Evolutionary conservation across 2,888 invertebrate species (phyloP).

Genomic region (Yponomeuta malinellus): DNA sequence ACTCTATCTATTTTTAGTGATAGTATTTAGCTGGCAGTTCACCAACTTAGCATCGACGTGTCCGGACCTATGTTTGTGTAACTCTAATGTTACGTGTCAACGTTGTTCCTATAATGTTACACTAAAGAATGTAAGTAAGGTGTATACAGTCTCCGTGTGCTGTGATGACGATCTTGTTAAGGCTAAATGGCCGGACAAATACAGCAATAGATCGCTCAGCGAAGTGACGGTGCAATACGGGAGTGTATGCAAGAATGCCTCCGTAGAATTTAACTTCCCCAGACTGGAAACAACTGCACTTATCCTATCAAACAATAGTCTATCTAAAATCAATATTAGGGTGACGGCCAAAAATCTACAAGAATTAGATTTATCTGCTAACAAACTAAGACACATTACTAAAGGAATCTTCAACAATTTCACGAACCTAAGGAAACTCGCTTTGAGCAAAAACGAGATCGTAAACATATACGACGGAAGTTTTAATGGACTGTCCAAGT

Average conservation of each 20-base stretch:
- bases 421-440: constrained; percentile 76
- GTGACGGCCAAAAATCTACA: constrained; percentile 57
- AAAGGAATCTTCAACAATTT: constrained; percentile 74
- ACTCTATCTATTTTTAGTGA: constrained; percentile 50
- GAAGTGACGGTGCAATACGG: constrained; percentile 43
- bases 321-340: constrained; percentile 46
- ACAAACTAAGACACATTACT: constrained; percentile 69
- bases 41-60: constrained; percentile 48
- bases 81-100: constrained; percentile 42
- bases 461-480: constrained; percentile 70
- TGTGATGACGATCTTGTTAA: constrained; percentile 43
- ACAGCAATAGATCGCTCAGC: constrained; percentile 49
- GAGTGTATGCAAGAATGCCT: constrained; percentile 43
- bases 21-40: constrained; percentile 53
- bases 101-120: constrained; percentile 56
- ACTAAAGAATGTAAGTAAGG: constrained; percentile 45
- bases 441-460: constrained; percentile 82
- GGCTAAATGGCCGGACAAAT: constrained; percentile 37
- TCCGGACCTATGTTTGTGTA: constrained; percentile 46
- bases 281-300: constrained; percentile 48
- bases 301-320: constrained; percentile 47
- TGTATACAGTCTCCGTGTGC: constrained; percentile 42
- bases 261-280: constrained; percentile 43
- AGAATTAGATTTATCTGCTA: constrained; percentile 77
- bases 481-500: constrained; percentile 76